Conservation (phyloP, 2,113 vertebrate species). For the Halcyon senegalensis region DNA sequence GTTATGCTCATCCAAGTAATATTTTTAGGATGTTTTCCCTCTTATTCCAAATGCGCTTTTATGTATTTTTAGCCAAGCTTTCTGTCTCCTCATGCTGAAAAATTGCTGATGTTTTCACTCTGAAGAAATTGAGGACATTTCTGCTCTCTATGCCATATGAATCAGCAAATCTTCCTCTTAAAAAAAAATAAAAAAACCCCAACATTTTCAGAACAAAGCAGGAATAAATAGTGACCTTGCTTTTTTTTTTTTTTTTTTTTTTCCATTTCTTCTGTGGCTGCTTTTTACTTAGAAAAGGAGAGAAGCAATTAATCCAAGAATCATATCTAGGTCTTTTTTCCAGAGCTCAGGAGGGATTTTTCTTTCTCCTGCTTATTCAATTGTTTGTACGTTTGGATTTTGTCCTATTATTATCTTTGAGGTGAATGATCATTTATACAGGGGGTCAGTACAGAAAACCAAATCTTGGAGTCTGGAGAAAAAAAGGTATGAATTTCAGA, state of each 20-base stretch:
- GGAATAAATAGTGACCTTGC: conserved; percentile 6
- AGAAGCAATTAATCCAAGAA: not conserved
- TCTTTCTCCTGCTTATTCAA: not conserved
- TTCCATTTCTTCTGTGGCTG: not conserved
- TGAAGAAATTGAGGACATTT: conserved; percentile 54
- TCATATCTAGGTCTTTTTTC: not conserved
- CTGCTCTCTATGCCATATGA: conserved; percentile 46
- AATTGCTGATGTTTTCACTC: conserved; percentile 63
- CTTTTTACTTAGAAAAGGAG: not conserved
- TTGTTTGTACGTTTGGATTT: not conserved
- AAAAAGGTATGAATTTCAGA: not conserved
- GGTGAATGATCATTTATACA: not conserved
- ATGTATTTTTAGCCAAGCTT: conserved; percentile 68
- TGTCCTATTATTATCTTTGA: not conserved
- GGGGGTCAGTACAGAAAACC: not conserved
- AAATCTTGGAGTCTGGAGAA: not conserved
- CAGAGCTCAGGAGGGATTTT: not conserved
- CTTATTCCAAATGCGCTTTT: conserved; percentile 48
- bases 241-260: not conserved
- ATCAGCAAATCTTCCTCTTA: conserved; percentile 59
- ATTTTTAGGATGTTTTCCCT: conserved; percentile 39
- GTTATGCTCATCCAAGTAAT: conserved; percentile 56
- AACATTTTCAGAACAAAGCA: conserved; percentile 10
- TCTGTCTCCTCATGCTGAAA: conserved; percentile 69
- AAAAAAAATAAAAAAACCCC: not conserved